These are phyloP conservation scores for Tetropium fuscum DNA, from an alignment of 2,888 invertebrate genomes.

Conservation along the genomic window DNA sequence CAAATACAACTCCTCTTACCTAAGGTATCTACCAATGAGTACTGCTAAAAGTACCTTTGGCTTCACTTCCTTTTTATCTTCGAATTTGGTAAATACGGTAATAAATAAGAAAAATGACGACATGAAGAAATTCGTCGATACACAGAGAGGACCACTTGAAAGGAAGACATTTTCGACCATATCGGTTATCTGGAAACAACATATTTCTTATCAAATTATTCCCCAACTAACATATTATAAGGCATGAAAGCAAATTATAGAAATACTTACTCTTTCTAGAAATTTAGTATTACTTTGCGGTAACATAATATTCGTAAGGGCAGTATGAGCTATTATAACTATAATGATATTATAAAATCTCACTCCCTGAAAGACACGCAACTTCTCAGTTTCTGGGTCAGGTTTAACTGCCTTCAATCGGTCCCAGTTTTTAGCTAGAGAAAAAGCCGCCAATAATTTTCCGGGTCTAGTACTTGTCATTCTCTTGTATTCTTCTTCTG, in stretches of 20 bases:
- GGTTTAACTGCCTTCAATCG: slow-evolving; percentile 30
- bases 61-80: slow-evolving; percentile 41
- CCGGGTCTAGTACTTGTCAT: slow-evolving; percentile 30
- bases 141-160: slow-evolving; percentile 57
- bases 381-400: slow-evolving; percentile 30
- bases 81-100: slow-evolving; percentile 27
- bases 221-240: background rate
- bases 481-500: background rate
- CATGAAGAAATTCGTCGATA: slow-evolving; percentile 58
- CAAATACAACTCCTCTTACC: slow-evolving; percentile 36
- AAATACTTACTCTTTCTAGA: slow-evolving; percentile 36
- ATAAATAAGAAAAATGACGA: slow-evolving; percentile 55
- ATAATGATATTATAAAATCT: slow-evolving; percentile 37
- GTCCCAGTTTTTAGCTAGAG: slow-evolving; percentile 47
- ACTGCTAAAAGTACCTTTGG: slow-evolving; percentile 42
- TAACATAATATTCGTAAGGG: slow-evolving; percentile 22
- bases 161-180: slow-evolving; percentile 46
- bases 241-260: background rate
- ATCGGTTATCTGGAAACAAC: slow-evolving; percentile 24
- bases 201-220: background rate
- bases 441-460: slow-evolving; percentile 43
- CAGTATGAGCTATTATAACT: slow-evolving; percentile 31
- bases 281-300: slow-evolving; percentile 37
- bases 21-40: slow-evolving; percentile 50
- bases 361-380: slow-evolving; percentile 35